Evolutionary conservation across 2,888 invertebrate species (phyloP).

Genomic region (Drosophila birchii): DNA sequence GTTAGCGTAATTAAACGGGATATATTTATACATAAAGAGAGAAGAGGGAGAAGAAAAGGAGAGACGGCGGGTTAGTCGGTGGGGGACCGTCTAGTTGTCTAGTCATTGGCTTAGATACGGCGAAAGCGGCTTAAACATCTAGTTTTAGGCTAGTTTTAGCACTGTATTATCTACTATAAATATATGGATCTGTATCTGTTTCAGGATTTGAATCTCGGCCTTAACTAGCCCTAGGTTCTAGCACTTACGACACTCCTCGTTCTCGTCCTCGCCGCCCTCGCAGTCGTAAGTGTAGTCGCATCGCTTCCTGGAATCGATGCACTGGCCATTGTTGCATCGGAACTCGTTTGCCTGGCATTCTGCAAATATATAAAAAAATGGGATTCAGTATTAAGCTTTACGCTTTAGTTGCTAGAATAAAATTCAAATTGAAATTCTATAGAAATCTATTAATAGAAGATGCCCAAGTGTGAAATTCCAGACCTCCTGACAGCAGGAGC

Average conservation of each 20-base stretch:
- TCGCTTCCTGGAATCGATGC: constrained; percentile 86
- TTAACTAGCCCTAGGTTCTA: background rate
- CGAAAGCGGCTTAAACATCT: constrained; percentile 9
- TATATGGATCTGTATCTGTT: background rate
- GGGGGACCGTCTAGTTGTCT: background rate
- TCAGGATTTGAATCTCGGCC: background rate
- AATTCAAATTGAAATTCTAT: background rate
- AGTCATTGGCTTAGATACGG: constrained; percentile 11
- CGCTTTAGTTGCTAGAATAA: background rate
- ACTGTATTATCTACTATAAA: constrained; percentile 1
- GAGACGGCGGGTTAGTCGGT: background rate
- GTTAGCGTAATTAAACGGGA: constrained; percentile 21
- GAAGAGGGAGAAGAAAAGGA: constrained; percentile 1
- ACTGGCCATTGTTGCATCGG: constrained; percentile 87
- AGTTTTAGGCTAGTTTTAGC: constrained; percentile 18
- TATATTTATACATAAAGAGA: constrained; percentile 3
- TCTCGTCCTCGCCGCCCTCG: constrained; percentile 88
- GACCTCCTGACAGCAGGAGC: background rate
- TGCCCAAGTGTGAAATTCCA: background rate
- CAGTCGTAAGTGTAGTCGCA: constrained; percentile 87
- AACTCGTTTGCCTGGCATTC: constrained; percentile 87
- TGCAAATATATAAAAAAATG: constrained; percentile 72
- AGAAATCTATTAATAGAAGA: constrained; percentile 1
- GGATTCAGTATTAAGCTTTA: background rate
- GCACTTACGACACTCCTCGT: constrained; percentile 83